Evolutionary conservation across 2,797 vertebrate genomes (phyloP).

Genomic region (Pangasius macronema): DNA sequence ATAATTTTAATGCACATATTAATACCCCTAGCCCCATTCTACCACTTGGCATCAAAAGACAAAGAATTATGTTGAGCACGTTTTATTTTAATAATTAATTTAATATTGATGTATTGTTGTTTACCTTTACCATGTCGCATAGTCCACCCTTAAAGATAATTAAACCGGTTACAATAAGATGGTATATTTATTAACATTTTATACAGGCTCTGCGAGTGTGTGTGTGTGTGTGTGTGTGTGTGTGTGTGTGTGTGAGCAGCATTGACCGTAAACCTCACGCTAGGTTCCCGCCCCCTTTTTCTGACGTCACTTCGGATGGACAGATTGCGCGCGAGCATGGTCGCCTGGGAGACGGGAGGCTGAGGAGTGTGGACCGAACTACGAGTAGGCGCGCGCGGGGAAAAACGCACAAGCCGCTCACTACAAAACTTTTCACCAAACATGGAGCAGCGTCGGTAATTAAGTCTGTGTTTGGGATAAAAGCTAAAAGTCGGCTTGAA

Average conservation of each 20-base stretch:
- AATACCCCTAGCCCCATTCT: neutral
- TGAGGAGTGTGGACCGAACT: slow-evolving; percentile 1
- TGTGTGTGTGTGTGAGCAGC: neutral
- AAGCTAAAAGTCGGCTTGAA: neutral
- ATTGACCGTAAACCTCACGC: slow-evolving; percentile 9
- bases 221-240: neutral
- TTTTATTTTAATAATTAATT: neutral
- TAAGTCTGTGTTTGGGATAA: neutral
- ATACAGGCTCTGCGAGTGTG: too few relatives aligned
- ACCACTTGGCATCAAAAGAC: neutral
- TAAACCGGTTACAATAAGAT: neutral
- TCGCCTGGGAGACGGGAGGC: slow-evolving; percentile 43
- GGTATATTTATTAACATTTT: neutral
- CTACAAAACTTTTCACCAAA: neutral
- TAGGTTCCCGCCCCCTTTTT: slow-evolving; percentile 36
- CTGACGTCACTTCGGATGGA: slow-evolving; percentile 44
- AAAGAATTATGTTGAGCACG: neutral
- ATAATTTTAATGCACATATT: neutral
- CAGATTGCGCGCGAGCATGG: slow-evolving; percentile 29
- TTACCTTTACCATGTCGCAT: neutral
- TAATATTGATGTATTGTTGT: neutral
- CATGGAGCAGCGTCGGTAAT: too few relatives aligned
- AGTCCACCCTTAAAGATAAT: neutral
- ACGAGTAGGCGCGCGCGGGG: neutral
- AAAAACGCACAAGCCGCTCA: neutral